Evolutionary conservation across 2,113 vertebrate species (phyloP), one percentile per base, ranked within the genome.

Genomic region (Sprattus sprattus): DNA sequence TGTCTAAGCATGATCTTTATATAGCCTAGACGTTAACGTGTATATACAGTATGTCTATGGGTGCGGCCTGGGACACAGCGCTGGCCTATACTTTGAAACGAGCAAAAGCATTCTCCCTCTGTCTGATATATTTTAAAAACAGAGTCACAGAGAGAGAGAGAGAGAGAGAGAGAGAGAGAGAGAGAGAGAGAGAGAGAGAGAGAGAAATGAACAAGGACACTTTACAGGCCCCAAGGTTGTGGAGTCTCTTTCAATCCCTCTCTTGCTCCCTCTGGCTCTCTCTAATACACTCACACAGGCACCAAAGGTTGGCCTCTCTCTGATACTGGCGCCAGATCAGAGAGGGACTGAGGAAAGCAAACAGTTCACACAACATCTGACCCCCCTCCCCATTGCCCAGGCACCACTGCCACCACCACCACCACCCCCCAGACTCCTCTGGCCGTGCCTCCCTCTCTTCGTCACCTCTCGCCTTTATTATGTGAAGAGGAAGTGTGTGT

Each of bases 401-500:
- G 57, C 57, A 28, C 7, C 64, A n/a, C 10, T 8, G 1, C 57
- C 16, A 4, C 52, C 52, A 16, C 52, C 54, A 9, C 13, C 47
- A 9, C 47, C 47, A 6, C 47, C 47, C 3, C 7, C 11, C 16
- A 81, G 39, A 1, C 39, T 39, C 39, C 78, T n/a, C 78, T 8
- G 80, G 52, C 28, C 7, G 54, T 39, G 47, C 84, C 84, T 86
- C 86, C 86, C 50, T 64, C 78, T 78, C 49, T 89, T 88, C 78
- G 82, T 57, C 84, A 83, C 64, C 82, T 78, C 83, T 88, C 83
- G 87, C 86, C 81, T 89, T 84, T 1, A 75, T 75, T n/a, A 46
- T 45, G 81, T 85, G 75, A 6, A 84, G 81, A 87, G 87, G 87
- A 88, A 86, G 87, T 54, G 39, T 71, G 84, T 60, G 85, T 83